Base-by-base conservation (phyloP, 2,888 invertebrate genomes). In the Scaptomyza parva region DNA sequence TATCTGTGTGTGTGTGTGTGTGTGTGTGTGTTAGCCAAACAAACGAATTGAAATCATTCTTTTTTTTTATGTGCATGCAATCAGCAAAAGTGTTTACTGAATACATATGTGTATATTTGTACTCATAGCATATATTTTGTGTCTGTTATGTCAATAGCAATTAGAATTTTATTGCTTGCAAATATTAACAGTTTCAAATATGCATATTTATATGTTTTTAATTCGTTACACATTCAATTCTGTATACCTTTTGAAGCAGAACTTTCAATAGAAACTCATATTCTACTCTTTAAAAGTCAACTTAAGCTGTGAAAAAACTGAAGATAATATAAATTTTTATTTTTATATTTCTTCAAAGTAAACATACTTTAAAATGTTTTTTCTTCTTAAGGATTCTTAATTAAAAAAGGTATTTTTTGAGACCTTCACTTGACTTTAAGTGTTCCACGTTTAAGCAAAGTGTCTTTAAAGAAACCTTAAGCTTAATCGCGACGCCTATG, bases 111-210 rank as follows among this genome's bases (percentile, higher is more conserved):
- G 12, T 3, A 6, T 30, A 30, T 30, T n/a, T n/a, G n/a, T n/a
- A 33, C 12, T n/a, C 50, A 11, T 17, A 1, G 18, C 7, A 18
- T 18, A n/a, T 39, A 37, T 26, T 24, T 17, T 54, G 45, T 33
- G 7, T 30, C 53, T 62, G 60, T 48, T 41, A 55, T 72, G 76
- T 78, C 71, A 85, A 82, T 65, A 76, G 33, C 76, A 86, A 82
- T 86, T 78, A 70, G 62, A 76, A 63, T 73, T 47, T 74, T 71
- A 78, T 85, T 78, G 79, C 66, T 40, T 52, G 70, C 68, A 73
- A 82, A 81, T 78, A 72, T 70, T 45, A 17, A 48, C 37, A 57
- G 57, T 57, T 40, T 12, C 24, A 53, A 59, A 20, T 33, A 37
- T 14, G 18, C 24, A 24, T 7, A 7, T 24, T 24, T 24, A 7